Conservation (phyloP, 2,797 vertebrate genomes). For the Danionella dracula region DNA sequence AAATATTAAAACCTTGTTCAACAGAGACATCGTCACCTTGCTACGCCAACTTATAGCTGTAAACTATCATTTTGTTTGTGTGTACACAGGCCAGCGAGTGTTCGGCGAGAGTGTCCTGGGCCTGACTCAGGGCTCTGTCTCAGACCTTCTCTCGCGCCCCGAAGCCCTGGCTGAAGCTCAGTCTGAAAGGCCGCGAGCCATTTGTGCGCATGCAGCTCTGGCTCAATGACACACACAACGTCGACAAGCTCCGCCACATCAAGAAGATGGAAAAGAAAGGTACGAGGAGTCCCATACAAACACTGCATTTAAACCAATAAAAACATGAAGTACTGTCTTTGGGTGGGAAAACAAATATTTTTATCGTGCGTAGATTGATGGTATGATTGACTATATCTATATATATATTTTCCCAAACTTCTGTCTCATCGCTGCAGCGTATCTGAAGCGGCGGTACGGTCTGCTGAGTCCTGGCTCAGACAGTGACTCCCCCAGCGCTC, state of each 20-base stretch:
- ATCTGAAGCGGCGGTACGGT: slow-evolving; percentile 92
- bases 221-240: slow-evolving; percentile 94
- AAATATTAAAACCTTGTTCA: too few relatives aligned
- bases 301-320: too few relatives aligned
- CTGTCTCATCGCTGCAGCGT: slow-evolving; percentile 66
- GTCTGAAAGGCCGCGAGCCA: slow-evolving; percentile 94
- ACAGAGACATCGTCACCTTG: too few relatives aligned
- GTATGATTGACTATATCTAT: too few relatives aligned
- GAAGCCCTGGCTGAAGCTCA: slow-evolving; percentile 98
- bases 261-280: slow-evolving; percentile 99
- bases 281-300: slow-evolving; percentile 42
- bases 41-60: too few relatives aligned
- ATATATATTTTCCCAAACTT: too few relatives aligned
- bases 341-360: too few relatives aligned
- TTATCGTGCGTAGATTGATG: too few relatives aligned
- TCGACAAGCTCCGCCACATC: slow-evolving; percentile 93
- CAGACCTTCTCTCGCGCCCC: slow-evolving; percentile 95
- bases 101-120: slow-evolving; percentile 97
- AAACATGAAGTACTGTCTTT: too few relatives aligned
- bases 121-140: slow-evolving; percentile 95
- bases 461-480: slow-evolving; percentile 87
- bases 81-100: slow-evolving; percentile 83
- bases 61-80: background rate
- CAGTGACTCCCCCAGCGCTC: slow-evolving; percentile 84
- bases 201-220: slow-evolving; percentile 98